Evolutionary conservation across 23 tunicate species (phyloP).

Genomic region (Corella eumyota): DNA sequence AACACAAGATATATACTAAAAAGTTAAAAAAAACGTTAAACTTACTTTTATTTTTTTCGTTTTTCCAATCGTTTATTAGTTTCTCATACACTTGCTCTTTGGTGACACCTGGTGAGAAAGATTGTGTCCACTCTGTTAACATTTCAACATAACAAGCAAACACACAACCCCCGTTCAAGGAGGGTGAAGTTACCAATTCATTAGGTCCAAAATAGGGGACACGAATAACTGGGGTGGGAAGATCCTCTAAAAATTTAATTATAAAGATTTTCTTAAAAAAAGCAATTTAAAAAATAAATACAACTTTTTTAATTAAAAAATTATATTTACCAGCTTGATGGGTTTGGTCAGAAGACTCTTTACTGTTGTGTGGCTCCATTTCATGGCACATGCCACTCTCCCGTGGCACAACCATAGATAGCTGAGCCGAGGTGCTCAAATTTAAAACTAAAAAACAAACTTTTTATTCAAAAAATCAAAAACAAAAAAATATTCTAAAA

Average conservation of each 20-base stretch:
- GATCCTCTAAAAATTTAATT: no score
- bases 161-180: constrained; percentile 83
- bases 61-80: no score
- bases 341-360: no score
- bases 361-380: no score
- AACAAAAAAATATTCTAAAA: not conserved
- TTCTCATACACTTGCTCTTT: constrained; percentile 40
- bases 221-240: constrained; percentile 17
- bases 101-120: constrained; percentile 44
- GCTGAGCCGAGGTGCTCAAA: constrained; percentile 83
- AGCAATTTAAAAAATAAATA: no score
- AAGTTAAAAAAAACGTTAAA: no score
- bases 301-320: no score
- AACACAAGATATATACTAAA: no score
- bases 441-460: constrained; percentile 36
- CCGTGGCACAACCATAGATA: constrained; percentile 19
- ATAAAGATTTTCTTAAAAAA: no score
- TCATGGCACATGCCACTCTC: no score
- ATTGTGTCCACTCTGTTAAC: constrained; percentile 57
- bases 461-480: not conserved
- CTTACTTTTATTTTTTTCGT: no score
- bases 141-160: constrained; percentile 37
- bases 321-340: no score
- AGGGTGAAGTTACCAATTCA: constrained; percentile 52
- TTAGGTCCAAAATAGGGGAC: constrained; percentile 52